These are phyloP conservation scores for Schlechtendalia chinensis DNA, from an alignment of 1,140 invertebrate species.

Conservation along the genomic window DNA sequence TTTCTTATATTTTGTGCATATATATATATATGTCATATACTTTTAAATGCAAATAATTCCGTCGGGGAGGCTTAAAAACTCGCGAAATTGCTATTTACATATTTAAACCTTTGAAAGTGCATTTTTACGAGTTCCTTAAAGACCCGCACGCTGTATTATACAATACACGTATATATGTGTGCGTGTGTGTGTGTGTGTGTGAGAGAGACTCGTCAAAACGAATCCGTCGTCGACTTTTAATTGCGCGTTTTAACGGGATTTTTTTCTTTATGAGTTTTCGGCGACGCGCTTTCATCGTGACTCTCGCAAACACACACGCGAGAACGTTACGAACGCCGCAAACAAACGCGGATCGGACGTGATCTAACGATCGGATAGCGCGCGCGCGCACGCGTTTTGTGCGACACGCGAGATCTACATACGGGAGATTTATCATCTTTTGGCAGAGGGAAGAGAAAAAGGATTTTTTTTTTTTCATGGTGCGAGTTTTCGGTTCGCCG, in stretches of 20 bases:
- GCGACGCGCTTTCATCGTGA: not conserved
- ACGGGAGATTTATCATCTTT: constrained; percentile 23
- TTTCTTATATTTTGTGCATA: too few relatives aligned
- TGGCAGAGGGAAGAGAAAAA: not conserved
- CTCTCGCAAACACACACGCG: not conserved
- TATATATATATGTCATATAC: too few relatives aligned
- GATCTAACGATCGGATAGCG: constrained; percentile 2
- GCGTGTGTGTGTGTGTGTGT: not conserved
- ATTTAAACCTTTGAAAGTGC: not conserved
- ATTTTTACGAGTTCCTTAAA: constrained; percentile 23
- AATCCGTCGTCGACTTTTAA: not conserved
- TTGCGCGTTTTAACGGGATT: constrained; percentile 3
- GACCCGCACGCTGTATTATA: too few relatives aligned
- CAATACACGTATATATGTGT: not conserved
- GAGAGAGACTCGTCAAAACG: not conserved
- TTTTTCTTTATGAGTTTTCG: not conserved
- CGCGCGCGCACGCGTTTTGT: too few relatives aligned
- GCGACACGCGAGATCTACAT: constrained; percentile 26
- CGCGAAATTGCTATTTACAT: not conserved
- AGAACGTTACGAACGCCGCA: too few relatives aligned
- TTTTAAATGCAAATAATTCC: constrained; percentile 4
- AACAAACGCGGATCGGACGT: too few relatives aligned
- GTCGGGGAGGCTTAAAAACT: not conserved
- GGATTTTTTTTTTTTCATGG: constrained; percentile 5
- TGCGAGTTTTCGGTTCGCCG: constrained; percentile 12